Conservation (phyloP, 2,888 invertebrate genomes). For the Bellardia pandia region DNA sequence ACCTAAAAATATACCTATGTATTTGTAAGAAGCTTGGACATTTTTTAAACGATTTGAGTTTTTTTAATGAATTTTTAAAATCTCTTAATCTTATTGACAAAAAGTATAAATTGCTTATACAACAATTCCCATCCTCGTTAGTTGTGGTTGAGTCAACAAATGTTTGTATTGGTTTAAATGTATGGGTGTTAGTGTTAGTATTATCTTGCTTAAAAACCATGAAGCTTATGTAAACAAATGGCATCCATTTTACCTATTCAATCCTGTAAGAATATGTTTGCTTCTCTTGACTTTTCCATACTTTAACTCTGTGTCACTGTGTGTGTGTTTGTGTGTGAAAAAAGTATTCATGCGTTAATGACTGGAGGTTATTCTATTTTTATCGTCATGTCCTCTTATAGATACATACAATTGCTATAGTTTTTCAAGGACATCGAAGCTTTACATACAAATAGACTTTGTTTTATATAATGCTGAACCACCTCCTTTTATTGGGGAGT, state of each 20-base stretch:
- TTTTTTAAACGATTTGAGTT: too few relatives aligned
- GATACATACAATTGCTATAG: constrained; percentile 21
- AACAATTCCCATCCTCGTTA: neutral
- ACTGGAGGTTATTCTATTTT: constrained; percentile 66
- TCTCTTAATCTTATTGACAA: too few relatives aligned
- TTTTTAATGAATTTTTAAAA: too few relatives aligned
- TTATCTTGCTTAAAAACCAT: constrained; percentile 50
- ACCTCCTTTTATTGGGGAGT: neutral
- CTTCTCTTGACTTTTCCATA: constrained; percentile 23
- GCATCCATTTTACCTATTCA: constrained; percentile 11
- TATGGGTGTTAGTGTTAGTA: neutral
- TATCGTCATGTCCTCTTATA: constrained; percentile 44
- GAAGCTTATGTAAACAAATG: constrained; percentile 49
- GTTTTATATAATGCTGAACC: neutral
- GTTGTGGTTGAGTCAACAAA: neutral
- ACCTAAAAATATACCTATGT: too few relatives aligned
- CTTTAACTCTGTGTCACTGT: too few relatives aligned
- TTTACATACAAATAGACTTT: constrained; percentile 11
- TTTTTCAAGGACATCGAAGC: constrained; percentile 59
- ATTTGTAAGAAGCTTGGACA: too few relatives aligned
- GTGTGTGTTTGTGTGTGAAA: neutral
- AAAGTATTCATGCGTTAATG: constrained; percentile 59
- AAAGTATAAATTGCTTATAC: neutral
- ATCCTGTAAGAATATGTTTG: constrained; percentile 29
- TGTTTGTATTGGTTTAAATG: neutral